Percentiles rank a stretch among this genome's conserved stretches.
Evolutionary conservation across 2,888 invertebrate genomes (phyloP).

Genomic region (Deilephila elpenor): DNA sequence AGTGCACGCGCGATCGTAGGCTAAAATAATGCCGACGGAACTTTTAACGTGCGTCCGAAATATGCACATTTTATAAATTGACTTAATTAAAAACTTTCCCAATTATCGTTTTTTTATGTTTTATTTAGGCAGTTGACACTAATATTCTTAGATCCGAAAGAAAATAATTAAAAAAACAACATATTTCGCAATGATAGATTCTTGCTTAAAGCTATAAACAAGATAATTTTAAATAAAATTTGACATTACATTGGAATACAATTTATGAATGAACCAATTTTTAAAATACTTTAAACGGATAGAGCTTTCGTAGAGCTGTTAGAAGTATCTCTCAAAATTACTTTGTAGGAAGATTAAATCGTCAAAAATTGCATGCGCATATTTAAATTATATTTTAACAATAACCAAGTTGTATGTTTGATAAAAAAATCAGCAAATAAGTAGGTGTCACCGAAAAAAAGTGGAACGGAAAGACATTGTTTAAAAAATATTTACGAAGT

Average conservation of each 20-base stretch:
- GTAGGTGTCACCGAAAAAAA: slow-evolving; percentile 24
- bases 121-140: background rate
- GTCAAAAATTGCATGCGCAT: no score
- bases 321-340: background rate
- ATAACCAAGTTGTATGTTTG: background rate
- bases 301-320: background rate
- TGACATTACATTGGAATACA: no score
- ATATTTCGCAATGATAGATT: no score
- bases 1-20: slow-evolving; percentile 68
- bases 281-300: background rate
- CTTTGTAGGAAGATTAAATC: background rate
- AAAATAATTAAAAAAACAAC: background rate
- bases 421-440: slow-evolving; percentile 29
- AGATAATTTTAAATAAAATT: no score
- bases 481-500: slow-evolving; percentile 41
- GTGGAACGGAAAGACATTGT: slow-evolving; percentile 37
- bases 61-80: background rate
- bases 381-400: background rate
- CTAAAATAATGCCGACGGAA: slow-evolving; percentile 81
- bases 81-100: background rate
- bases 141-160: no score
- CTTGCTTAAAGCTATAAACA: no score
- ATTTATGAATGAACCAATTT: background rate
- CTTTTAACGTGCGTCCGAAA: slow-evolving; percentile 47
- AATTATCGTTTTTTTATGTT: slow-evolving; percentile 34